Evolutionary conservation across 1,140 invertebrate species (phyloP).

Genomic region (Zeugodacus cucurbitae): DNA sequence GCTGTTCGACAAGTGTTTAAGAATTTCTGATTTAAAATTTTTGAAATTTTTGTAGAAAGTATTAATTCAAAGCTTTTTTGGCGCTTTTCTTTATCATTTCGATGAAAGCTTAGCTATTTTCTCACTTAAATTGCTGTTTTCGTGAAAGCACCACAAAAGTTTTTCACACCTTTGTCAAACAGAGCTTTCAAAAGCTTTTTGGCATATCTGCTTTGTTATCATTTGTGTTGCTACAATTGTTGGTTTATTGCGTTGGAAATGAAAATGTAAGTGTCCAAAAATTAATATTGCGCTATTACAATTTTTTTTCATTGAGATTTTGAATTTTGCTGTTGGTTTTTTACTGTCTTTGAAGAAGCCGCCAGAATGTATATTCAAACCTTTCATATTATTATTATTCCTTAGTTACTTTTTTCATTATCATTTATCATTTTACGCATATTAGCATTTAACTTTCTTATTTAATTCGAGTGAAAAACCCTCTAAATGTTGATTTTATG

Average conservation of each 20-base stretch:
- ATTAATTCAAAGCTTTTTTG: background rate
- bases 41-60: background rate
- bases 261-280: background rate
- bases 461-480: background rate
- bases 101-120: background rate
- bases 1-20: background rate
- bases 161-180: background rate
- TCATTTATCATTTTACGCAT: background rate
- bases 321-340: background rate
- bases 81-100: background rate
- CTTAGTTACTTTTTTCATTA: background rate
- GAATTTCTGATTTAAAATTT: background rate
- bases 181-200: background rate
- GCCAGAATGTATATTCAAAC: conserved; percentile 8
- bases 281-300: background rate
- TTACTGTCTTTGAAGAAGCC: background rate
- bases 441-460: background rate
- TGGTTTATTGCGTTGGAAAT: conserved; percentile 27
- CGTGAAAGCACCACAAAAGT: background rate
- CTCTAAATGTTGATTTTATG: background rate
- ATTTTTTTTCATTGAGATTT: background rate
- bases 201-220: background rate
- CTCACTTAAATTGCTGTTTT: background rate
- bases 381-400: conserved; percentile 25
- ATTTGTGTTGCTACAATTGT: conserved; percentile 26